phyloP scores from a whole-genome alignment of 2,888 invertebrate species.

The Eilema depressum region DNA sequence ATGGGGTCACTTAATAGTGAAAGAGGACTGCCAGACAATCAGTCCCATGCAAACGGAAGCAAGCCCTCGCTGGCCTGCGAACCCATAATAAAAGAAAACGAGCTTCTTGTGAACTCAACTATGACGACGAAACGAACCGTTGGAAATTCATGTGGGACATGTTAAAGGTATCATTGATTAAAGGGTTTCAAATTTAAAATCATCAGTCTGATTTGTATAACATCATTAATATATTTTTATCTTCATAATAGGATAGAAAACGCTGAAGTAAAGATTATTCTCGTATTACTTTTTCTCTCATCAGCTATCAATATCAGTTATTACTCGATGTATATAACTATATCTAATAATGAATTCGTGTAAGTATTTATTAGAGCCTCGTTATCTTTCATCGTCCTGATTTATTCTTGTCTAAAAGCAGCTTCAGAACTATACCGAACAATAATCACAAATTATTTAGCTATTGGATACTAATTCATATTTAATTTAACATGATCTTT shows the following conservation, averaged over 20 bases:
- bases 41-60: constrained; percentile 64
- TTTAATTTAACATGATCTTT: background rate
- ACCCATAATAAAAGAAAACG: constrained; percentile 65
- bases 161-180: too few relatives aligned
- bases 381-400: background rate
- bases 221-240: background rate
- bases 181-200: background rate
- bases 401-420: background rate
- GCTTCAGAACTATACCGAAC: background rate
- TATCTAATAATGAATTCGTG: too few relatives aligned
- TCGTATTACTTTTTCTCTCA: background rate
- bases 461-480: background rate
- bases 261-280: too few relatives aligned
- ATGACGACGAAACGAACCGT: constrained; percentile 64
- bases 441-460: background rate
- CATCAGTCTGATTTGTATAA: background rate
- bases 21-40: constrained; percentile 59
- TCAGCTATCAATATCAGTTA: background rate
- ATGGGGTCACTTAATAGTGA: constrained; percentile 58
- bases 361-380: background rate
- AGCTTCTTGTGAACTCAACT: constrained; percentile 67
- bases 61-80: constrained; percentile 50
- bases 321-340: background rate
- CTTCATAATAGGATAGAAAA: too few relatives aligned
- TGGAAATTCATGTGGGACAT: constrained; percentile 51